Evolutionary conservation across 2,888 invertebrate species (phyloP).

Genomic region (Alloscopus bannaensis): DNA sequence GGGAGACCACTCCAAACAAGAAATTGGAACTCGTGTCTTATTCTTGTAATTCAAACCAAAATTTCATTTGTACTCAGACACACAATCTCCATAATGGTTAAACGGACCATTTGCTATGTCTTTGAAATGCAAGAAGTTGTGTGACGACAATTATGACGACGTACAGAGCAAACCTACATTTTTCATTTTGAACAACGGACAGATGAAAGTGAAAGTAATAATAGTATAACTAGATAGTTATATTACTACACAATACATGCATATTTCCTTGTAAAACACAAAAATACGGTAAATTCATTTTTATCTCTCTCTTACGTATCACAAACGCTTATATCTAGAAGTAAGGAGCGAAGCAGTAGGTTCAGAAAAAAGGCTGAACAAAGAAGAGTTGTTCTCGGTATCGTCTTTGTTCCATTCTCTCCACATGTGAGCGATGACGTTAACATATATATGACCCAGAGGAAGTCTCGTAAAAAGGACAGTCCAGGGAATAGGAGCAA

Average conservation of each 20-base stretch:
- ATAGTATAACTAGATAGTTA: not conserved
- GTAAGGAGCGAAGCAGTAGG: too few relatives aligned
- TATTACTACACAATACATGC: not conserved
- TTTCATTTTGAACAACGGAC: not conserved
- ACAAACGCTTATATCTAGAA: too few relatives aligned
- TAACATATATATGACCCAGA: conserved; percentile 9
- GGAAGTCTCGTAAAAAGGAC: not conserved
- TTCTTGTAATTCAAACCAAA: too few relatives aligned
- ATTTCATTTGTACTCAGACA: not conserved
- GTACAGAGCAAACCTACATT: not conserved
- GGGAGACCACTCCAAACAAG: too few relatives aligned
- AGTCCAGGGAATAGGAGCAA: not conserved
- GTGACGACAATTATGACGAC: not conserved
- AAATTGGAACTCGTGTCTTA: too few relatives aligned
- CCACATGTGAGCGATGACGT: too few relatives aligned
- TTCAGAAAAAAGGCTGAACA: too few relatives aligned
- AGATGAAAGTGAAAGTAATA: not conserved
- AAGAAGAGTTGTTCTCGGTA: too few relatives aligned
- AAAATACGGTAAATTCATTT: too few relatives aligned
- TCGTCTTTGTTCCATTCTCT: too few relatives aligned
- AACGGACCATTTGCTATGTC: not conserved
- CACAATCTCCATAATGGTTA: not conserved
- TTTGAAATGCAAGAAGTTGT: not conserved
- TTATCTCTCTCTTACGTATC: too few relatives aligned
- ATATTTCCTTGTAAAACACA: not conserved